These are phyloP conservation scores for Colistium nudipinnis DNA, from an alignment of 2,113 vertebrate species.

Conservation along the genomic window DNA sequence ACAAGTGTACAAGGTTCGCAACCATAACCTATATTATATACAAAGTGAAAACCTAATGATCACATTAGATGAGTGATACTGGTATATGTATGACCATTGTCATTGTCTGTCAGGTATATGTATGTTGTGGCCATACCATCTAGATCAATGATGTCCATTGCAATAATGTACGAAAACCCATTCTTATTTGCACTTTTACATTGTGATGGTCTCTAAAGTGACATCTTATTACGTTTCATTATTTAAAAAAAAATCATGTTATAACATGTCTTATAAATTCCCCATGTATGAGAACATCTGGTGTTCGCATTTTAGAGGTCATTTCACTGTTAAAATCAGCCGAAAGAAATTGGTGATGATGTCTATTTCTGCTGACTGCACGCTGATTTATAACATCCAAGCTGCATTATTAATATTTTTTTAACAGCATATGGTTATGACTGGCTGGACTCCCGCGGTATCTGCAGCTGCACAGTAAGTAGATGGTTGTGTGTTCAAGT, in stretches of 20 bases:
- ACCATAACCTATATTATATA: neutral
- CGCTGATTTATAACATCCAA: slow-evolving; percentile 34
- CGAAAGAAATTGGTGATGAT: slow-evolving; percentile 36
- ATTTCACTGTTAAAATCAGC: slow-evolving; percentile 5
- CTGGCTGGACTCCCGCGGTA: neutral
- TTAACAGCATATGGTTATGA: slow-evolving; percentile 2
- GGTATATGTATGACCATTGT: neutral
- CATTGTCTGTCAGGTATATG: neutral
- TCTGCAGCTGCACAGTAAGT: neutral
- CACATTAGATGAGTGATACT: too few relatives aligned
- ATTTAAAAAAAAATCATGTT: neutral
- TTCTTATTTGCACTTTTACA: slow-evolving; percentile 8
- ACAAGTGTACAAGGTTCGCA: neutral
- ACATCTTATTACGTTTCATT: slow-evolving; percentile 1
- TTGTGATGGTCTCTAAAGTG: neutral
- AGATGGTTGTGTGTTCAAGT: neutral
- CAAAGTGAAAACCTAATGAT: neutral
- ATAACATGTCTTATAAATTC: slow-evolving; percentile 15
- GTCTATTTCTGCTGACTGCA: slow-evolving; percentile 3
- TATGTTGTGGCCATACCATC: neutral
- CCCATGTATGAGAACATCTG: slow-evolving; percentile 31
- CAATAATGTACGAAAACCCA: neutral
- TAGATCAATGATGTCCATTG: neutral
- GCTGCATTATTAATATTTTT: slow-evolving; percentile 9
- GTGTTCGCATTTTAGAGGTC: slow-evolving; percentile 25